These are phyloP conservation scores for Trichomalopsis sarcophagae DNA, from an alignment of 1,140 invertebrate species.

Conservation along the genomic window DNA sequence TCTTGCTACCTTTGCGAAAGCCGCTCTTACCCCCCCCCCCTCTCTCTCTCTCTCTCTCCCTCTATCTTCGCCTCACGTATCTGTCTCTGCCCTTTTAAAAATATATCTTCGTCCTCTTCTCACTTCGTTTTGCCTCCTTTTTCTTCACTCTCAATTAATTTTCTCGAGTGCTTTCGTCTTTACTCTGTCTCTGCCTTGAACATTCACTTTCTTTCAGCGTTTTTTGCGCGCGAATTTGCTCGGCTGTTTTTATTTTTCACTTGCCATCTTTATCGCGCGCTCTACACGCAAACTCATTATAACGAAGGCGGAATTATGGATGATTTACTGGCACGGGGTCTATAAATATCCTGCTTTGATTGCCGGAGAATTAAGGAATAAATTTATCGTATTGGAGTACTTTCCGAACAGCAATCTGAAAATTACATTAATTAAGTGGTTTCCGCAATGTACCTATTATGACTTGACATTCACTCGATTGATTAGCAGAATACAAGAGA, in stretches of 20 bases:
- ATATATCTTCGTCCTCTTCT: conserved; percentile 12
- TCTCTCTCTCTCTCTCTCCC: neutral
- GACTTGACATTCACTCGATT: too few relatives aligned
- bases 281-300: conserved; percentile 20
- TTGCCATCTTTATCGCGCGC: neutral
- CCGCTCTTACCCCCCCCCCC: neutral
- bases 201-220: conserved; percentile 21
- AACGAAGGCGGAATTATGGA: neutral
- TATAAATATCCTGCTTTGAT: neutral
- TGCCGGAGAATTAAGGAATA: neutral
- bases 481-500: neutral
- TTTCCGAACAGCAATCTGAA: neutral
- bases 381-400: neutral
- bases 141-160: conserved; percentile 11
- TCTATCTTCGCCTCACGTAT: neutral
- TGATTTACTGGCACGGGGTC: neutral
- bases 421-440: neutral
- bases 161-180: conserved; percentile 20
- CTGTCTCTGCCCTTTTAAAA: conserved; percentile 19
- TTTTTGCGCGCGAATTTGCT: conserved; percentile 31
- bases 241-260: conserved; percentile 1
- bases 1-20: conserved; percentile 49
- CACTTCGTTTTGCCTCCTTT: neutral
- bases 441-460: neutral
- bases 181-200: conserved; percentile 10